phyloP scores from a whole-genome alignment of 2,888 invertebrate genomes.

The Allacma fusca region DNA sequence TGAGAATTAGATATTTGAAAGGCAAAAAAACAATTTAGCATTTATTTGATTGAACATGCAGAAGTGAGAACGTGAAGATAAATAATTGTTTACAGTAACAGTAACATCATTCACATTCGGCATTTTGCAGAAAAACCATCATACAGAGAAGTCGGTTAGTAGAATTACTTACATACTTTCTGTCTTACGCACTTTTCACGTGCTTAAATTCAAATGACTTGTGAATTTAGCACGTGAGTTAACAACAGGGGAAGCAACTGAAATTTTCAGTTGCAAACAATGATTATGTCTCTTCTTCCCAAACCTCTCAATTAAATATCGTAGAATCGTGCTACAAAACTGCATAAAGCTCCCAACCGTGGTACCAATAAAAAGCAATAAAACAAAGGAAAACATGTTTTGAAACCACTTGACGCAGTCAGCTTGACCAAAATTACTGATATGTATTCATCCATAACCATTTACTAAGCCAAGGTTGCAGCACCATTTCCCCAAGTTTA shows the following conservation, averaged over 20 bases:
- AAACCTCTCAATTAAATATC: neutral
- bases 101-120: neutral
- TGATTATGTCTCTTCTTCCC: neutral
- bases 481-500: neutral
- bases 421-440: neutral
- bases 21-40: no score
- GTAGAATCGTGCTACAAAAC: neutral
- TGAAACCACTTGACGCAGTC: neutral
- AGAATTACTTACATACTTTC: constrained; percentile 15
- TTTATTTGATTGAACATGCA: no score
- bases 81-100: neutral
- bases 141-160: constrained; percentile 25
- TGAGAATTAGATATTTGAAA: no score
- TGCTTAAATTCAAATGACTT: neutral
- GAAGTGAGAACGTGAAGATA: no score
- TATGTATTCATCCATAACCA: neutral
- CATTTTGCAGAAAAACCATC: neutral
- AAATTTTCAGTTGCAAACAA: neutral
- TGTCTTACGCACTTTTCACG: neutral
- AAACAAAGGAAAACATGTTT: constrained; percentile 12
- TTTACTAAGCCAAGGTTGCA: neutral
- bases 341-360: neutral
- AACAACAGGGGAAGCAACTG: neutral
- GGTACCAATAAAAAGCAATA: neutral
- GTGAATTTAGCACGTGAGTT: neutral